A percentile compares a stretch with the other conserved stretches of the same genome.
Evolutionary conservation across 2,113 vertebrate genomes (phyloP).

Genomic region (Speoplatyrhinus poulsoni): DNA sequence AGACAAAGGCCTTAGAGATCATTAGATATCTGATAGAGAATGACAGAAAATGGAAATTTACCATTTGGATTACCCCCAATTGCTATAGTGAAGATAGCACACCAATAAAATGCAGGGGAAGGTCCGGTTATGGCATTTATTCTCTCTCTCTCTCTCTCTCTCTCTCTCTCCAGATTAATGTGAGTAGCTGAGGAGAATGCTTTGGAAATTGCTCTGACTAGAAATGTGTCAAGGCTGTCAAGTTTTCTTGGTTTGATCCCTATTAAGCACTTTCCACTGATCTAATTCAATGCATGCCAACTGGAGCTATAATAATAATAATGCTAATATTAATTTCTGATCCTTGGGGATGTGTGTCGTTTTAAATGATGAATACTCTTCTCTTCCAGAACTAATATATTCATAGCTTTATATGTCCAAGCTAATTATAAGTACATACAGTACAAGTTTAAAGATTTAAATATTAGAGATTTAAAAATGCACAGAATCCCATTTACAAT

Average conservation of each 20-base stretch:
- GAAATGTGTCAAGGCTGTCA: constrained; percentile 67
- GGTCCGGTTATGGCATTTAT: constrained; percentile 54
- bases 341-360: constrained; percentile 65
- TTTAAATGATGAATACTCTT: constrained; percentile 64
- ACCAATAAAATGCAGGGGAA: constrained; percentile 41
- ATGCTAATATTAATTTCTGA: constrained; percentile 64
- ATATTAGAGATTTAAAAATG: constrained; percentile 30
- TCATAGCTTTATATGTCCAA: constrained; percentile 42
- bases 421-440: constrained; percentile 37
- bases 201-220: constrained; percentile 65
- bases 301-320: constrained; percentile 60
- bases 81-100: constrained; percentile 33
- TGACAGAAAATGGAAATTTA: constrained; percentile 49
- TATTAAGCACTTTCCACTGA: constrained; percentile 67
- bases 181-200: constrained; percentile 53
- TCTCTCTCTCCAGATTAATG: constrained; percentile 61
- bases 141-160: too few relatives aligned
- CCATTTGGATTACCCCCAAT: constrained; percentile 48
- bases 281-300: constrained; percentile 71
- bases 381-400: constrained; percentile 44
- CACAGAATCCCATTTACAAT: constrained; percentile 51
- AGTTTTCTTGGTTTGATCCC: constrained; percentile 61
- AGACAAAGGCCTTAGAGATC: constrained; percentile 44
- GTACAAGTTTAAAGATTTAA: constrained; percentile 27
- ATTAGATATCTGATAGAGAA: constrained; percentile 48